These are phyloP conservation scores for Coenobita brevimanus DNA, from an alignment of 1,140 invertebrate species.

Conservation along the genomic window DNA sequence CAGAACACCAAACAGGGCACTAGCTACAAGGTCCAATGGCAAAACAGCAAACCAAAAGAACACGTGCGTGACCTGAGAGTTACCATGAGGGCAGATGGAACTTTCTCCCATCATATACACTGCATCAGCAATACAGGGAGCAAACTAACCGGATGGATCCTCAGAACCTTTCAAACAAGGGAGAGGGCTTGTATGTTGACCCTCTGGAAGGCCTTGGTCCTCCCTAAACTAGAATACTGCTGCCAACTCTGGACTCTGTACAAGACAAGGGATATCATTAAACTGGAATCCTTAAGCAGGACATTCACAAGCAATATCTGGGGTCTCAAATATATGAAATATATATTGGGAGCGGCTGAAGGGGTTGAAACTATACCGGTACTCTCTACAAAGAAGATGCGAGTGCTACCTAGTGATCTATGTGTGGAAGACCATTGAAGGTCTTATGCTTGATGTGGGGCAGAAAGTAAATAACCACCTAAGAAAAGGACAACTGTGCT, in stretches of 20 bases:
- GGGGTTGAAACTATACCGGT: not conserved
- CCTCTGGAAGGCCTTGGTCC: not conserved
- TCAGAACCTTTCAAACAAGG: conserved; percentile 10
- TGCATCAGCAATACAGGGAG: not conserved
- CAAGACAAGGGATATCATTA: not conserved
- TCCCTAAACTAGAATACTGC: conserved; percentile 10
- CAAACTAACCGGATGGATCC: not conserved
- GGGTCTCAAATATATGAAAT: not conserved
- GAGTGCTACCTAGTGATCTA: conserved; percentile 6
- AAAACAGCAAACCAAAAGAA: too few relatives aligned
- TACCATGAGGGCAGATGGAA: too few relatives aligned
- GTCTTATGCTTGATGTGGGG: too few relatives aligned
- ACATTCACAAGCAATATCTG: not conserved
- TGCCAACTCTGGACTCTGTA: not conserved
- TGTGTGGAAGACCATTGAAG: not conserved
- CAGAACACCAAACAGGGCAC: too few relatives aligned
- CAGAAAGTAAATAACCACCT: not conserved
- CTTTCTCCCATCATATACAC: not conserved
- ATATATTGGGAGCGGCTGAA: conserved; percentile 8
- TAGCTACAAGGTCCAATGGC: too few relatives aligned
- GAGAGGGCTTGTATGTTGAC: conserved; percentile 4
- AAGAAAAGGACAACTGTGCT: conserved; percentile 4
- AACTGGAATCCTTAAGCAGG: not conserved
- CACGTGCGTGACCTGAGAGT: too few relatives aligned
- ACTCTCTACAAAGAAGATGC: conserved; percentile 17